Conservation (phyloP, 2,888 invertebrate species). For the Dolomedes plantarius region DNA sequence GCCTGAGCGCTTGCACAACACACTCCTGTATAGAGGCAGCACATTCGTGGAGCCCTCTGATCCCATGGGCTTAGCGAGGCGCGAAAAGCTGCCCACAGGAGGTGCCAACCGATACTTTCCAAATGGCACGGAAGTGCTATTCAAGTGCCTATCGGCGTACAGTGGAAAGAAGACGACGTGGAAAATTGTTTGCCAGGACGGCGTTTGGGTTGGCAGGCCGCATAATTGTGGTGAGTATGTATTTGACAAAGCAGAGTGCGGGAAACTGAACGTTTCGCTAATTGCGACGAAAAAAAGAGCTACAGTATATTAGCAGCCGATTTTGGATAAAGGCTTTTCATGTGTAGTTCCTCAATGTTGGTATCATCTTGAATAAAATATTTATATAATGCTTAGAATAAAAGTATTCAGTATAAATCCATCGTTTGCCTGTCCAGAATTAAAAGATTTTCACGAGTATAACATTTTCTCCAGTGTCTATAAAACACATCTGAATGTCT, state of each 20-base stretch:
- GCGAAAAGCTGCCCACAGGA: conserved; percentile 19
- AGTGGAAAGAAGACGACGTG: conserved; percentile 88
- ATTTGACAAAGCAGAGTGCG: neutral
- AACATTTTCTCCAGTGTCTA: no score
- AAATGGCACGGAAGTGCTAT: conserved; percentile 88
- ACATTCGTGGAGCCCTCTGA: conserved; percentile 53
- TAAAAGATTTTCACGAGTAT: no score
- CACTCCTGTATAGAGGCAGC: conserved; percentile 57
- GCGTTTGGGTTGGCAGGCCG: conserved; percentile 88
- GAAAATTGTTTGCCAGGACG: conserved; percentile 90
- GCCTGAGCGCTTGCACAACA: conserved; percentile 61
- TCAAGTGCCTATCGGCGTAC: conserved; percentile 85
- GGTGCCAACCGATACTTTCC: conserved; percentile 78
- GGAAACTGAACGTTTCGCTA: neutral
- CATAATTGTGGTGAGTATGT: conserved; percentile 84
- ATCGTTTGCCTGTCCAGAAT: no score
- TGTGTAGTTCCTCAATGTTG: no score
- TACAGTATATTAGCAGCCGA: no score
- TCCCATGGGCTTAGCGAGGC: neutral
- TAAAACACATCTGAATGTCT: no score
- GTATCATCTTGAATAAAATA: no score
- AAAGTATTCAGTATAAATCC: no score
- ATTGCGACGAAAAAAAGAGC: no score
- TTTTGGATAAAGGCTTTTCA: no score
- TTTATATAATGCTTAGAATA: no score